Base-by-base conservation (phyloP, 2,888 invertebrate species). In the Cyclophora punctaria region DNA sequence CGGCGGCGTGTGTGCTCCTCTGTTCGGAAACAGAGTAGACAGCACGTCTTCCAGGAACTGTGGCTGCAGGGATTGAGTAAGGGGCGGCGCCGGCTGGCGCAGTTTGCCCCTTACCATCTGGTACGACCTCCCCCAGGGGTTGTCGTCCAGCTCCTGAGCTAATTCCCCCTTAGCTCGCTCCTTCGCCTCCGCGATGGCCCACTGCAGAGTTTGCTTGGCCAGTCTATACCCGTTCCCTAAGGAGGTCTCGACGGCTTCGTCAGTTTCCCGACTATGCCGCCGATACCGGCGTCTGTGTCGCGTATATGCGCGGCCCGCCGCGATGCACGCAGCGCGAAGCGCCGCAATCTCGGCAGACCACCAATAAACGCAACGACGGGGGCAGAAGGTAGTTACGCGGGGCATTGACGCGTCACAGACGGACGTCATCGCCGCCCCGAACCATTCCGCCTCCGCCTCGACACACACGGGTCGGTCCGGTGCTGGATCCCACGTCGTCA, bases 401-500 rank as follows among this genome's bases (percentile, higher is more conserved):
- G 37, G 37, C 37, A 37, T 37, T 5, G 37, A 37, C 37, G 37
- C 33, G 41, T 34, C 46, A 7, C 54, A 51, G 2, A 48, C 34
- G 5, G 7, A 7, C 5, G 44, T 37, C 37, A 49, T 20, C 2
- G 46, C 48, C n/a, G 33, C 42, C 2, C 42, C 7, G 5, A 52
- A 41, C 35, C 48, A 49, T 2, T 35, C 40, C 5, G 45, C 46
- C 35, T 49, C 49, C 2, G 4, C 37, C 3, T 48, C 46, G 7
- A 49, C 33, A 2, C 6, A 34, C 3, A 3, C 7, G 3, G 3
- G 5, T 2, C 3, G 6, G 4, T 0, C 34, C 1, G 45, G 20
- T 3, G 37, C 2, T 2, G 40, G 4, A 4, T 40, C n/a, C 60
- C 58, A 59, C 2, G 48, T 33, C 44, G 52, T 41, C 2, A 59